These are phyloP conservation scores for Geodia barretti DNA, from an alignment of 37 sponge, comb jelly and placozoan species.

Conservation along the genomic window DNA sequence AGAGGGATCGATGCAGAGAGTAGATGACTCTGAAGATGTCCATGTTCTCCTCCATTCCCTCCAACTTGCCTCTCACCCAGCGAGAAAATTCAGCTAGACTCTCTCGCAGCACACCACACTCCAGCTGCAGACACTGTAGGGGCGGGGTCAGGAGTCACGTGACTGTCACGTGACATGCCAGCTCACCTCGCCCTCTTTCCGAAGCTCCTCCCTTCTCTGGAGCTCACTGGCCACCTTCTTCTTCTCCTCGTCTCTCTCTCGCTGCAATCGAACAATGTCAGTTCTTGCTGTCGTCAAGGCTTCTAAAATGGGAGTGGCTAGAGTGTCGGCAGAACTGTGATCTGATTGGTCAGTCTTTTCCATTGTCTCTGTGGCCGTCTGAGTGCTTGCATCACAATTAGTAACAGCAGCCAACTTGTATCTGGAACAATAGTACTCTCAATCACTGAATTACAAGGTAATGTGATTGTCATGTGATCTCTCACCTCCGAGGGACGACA, in stretches of 20 bases:
- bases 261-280: constrained; percentile 10
- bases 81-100: constrained; percentile 34
- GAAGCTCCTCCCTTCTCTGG: neutral
- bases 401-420: constrained; percentile 49
- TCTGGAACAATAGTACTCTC: neutral
- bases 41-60: constrained; percentile 55
- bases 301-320: neutral
- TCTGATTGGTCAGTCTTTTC: constrained; percentile 1
- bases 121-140: constrained; percentile 21
- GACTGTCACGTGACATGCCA: neutral
- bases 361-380: neutral
- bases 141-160: neutral
- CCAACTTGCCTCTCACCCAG: constrained; percentile 48
- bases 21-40: constrained; percentile 68
- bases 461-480: too few species aligned
- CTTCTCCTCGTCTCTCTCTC: constrained; percentile 14
- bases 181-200: neutral
- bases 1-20: constrained; percentile 70
- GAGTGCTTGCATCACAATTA: constrained; percentile 3
- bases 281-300: neutral
- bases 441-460: neutral
- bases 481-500: constrained; percentile 37
- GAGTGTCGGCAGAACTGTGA: neutral
- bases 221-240: neutral
- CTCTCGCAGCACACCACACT: constrained; percentile 30